Conservation (phyloP, 2,113 vertebrate species). For the Chloroceryle aenea region DNA sequence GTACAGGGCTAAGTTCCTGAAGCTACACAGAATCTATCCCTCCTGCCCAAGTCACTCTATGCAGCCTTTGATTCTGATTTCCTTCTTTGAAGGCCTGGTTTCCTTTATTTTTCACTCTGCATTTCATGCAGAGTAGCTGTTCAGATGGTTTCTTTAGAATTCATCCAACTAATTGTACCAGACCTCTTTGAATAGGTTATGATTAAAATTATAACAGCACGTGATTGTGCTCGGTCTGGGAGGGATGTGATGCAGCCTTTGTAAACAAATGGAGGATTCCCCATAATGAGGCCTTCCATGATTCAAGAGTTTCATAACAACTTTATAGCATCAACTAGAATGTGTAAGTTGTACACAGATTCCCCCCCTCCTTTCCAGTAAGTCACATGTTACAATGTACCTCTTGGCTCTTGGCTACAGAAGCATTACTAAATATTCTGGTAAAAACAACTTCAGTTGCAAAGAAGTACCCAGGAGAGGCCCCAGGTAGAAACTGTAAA, state of each 20-base stretch:
- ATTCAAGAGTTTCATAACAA: not conserved
- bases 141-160: conserved; percentile 8
- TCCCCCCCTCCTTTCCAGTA: not conserved
- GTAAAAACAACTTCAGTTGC: not conserved
- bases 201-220: not conserved
- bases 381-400: not conserved
- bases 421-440: not conserved
- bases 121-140: not conserved
- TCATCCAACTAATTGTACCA: conserved; percentile 4
- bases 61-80: not conserved
- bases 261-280: conserved; percentile 15
- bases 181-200: not conserved
- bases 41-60: not conserved
- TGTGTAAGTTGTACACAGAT: not conserved
- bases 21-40: not conserved
- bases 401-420: not conserved
- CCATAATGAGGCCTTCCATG: not conserved
- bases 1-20: not conserved
- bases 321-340: not conserved
- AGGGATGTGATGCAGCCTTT: conserved; percentile 6
- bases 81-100: conserved; percentile 23
- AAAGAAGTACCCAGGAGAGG: not conserved
- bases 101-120: not conserved
- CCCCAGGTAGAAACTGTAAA: not conserved
- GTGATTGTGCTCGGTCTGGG: conserved; percentile 19